Percentiles rank a stretch among this genome's conserved stretches.
Evolutionary conservation across 2,888 invertebrate genomes (phyloP).

Genomic region (Priocnemis perturbator): DNA sequence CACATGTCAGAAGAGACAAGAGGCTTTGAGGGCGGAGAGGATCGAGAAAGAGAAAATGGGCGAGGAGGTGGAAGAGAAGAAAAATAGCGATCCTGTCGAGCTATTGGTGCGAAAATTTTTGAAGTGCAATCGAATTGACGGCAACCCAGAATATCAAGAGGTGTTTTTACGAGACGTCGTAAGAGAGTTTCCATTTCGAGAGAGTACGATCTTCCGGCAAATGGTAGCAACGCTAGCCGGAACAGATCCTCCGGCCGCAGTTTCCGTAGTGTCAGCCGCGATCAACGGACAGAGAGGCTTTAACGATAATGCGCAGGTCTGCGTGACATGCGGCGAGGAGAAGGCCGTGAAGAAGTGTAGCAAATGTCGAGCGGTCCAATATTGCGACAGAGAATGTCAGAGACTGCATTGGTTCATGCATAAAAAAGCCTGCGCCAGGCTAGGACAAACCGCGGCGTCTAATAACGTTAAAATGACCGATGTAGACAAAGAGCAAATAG

Average conservation of each 20-base stretch:
- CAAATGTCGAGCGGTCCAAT: conserved; percentile 94
- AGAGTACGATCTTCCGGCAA: conserved; percentile 92
- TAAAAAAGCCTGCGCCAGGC: conserved; percentile 88
- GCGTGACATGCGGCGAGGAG: conserved; percentile 92
- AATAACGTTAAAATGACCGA: conserved; percentile 57
- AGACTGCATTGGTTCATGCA: conserved; percentile 94
- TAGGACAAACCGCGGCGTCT: conserved; percentile 61
- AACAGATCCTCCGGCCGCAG: conserved; percentile 83
- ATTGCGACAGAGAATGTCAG: conserved; percentile 96
- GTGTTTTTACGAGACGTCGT: conserved; percentile 89
- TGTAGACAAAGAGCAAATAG: conserved; percentile 64
- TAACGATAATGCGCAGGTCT: conserved; percentile 81
- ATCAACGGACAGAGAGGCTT: conserved; percentile 94
- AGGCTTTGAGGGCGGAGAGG: conserved; percentile 75
- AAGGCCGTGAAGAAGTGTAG: conserved; percentile 95
- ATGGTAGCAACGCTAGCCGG: conserved; percentile 87
- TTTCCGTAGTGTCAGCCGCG: conserved; percentile 85
- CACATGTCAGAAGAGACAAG: conserved; percentile 83
- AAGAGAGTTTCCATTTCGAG: conserved; percentile 92
- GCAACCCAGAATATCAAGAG: conserved; percentile 79
- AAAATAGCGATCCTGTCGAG: conserved; percentile 81
- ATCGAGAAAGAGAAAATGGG: conserved; percentile 69
- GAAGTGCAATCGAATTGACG: conserved; percentile 85
- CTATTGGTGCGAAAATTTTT: conserved; percentile 85
- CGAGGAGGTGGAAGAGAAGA: conserved; percentile 67